phyloP scores from a whole-genome alignment of 1,140 invertebrate genomes.

The Cephus cinctus region DNA sequence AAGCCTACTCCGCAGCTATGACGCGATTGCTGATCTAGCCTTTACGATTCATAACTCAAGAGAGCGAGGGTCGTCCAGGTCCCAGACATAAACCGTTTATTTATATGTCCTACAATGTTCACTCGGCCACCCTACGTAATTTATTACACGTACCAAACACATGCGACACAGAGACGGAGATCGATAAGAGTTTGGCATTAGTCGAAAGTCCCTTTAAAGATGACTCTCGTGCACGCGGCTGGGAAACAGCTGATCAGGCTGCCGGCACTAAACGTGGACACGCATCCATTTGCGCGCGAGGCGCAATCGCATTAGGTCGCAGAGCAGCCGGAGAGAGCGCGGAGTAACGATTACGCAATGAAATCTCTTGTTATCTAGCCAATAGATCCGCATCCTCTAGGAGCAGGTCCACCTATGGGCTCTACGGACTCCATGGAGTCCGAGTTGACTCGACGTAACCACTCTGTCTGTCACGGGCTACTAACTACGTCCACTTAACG shows the following conservation, averaged over 20 bases:
- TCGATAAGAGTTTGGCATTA: not conserved
- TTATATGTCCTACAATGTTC: slow-evolving; percentile 50
- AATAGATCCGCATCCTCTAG: slow-evolving; percentile 55
- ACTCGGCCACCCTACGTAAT: slow-evolving; percentile 28
- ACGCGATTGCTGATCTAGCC: slow-evolving; percentile 49
- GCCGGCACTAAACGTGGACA: too few species aligned
- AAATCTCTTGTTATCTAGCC: slow-evolving; percentile 52
- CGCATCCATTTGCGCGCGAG: not conserved
- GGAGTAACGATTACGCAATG: slow-evolving; percentile 47
- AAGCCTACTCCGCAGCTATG: too few species aligned
- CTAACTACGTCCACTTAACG: slow-evolving; percentile 54
- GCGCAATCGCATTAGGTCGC: slow-evolving; percentile 5
- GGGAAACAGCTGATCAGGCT: slow-evolving; percentile 8
- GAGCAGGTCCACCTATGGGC: slow-evolving; percentile 36
- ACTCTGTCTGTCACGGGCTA: slow-evolving; percentile 47
- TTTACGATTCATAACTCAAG: slow-evolving; percentile 53
- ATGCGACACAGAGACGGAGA: too few species aligned
- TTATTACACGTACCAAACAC: slow-evolving; percentile 25
- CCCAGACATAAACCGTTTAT: slow-evolving; percentile 51
- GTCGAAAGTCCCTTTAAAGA: too few species aligned
- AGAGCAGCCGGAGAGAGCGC: slow-evolving; percentile 7
- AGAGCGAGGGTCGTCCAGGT: slow-evolving; percentile 32
- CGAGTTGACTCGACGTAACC: slow-evolving; percentile 49
- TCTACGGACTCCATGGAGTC: not conserved
- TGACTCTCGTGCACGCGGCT: too few species aligned